Conservation (phyloP, 2,888 invertebrate species). For the Bursaphelenchus okinawaensis region DNA sequence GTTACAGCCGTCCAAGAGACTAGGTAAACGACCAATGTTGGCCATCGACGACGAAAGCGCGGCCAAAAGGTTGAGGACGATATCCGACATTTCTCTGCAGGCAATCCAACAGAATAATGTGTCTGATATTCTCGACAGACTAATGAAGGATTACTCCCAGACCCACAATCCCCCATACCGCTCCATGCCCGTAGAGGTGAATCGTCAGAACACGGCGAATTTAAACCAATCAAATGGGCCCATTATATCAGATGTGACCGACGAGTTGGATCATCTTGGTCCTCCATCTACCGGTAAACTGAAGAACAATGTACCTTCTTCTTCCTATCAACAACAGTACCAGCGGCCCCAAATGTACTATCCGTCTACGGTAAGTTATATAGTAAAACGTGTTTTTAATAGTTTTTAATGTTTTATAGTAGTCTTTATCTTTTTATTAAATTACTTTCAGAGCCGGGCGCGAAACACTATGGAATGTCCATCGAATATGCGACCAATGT, state of each 20-base stretch:
- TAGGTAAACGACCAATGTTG: conserved; percentile 52
- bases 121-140: conserved; percentile 25
- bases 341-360: not conserved
- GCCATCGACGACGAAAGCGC: conserved; percentile 43
- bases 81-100: conserved; percentile 13
- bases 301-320: not conserved
- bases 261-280: conserved; percentile 27
- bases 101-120: conserved; percentile 27
- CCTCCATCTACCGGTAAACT: not conserved
- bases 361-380: conserved; percentile 1
- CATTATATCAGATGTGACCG: conserved; percentile 49
- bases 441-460: not conserved
- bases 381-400: no score
- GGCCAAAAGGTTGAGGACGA: conserved; percentile 16
- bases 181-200: conserved; percentile 3
- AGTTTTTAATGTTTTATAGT: no score
- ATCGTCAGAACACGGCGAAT: not conserved
- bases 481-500: not conserved
- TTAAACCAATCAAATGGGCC: conserved; percentile 26
- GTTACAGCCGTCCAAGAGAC: conserved; percentile 52
- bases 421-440: no score
- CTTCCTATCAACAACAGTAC: not conserved
- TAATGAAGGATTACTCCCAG: conserved; percentile 26
- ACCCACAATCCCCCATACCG: conserved; percentile 1
- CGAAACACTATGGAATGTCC: not conserved